Evolutionary conservation across 2,888 invertebrate genomes (phyloP), one percentile per base, ranked within the genome.

Genomic region (Patella ulyssiponensis): DNA sequence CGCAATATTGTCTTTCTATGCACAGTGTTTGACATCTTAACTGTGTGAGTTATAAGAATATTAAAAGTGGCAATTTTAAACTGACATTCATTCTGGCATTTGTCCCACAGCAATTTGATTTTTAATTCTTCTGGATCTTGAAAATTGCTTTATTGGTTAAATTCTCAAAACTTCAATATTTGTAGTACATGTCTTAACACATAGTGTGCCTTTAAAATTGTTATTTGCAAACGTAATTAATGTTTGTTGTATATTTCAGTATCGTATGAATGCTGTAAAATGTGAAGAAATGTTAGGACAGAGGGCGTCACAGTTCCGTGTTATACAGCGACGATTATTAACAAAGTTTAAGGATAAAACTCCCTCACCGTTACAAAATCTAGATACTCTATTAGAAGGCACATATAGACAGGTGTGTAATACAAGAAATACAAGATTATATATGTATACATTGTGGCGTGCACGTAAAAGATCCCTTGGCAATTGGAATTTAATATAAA

Each of bases 311-410:
- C 96, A 97, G 90, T 95, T 95, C 90, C 94, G 95, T 71, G 93
- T 95, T 77, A 94, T 97, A 56, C 96, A 97, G 91, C 94, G 95
- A 88, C 93, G 95, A 81, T 92, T 97, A 58, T 92, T 97, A 80
- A 94, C 95, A 2, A 95, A 95, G 88, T 95, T 95, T 88, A 95
- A 96, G 83, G 95, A 96, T 78, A 94, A 95, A 88, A 96, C 95
- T 75, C 95, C 95, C 0, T 94, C 94, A 1, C 94, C 96, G 69
- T 93, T 96, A 80, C 94, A 94, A 71, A 94, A 95, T 77, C 91
- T 97, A 74, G 95, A 95, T 89, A 94, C 94, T 73, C 92, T 96
- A 9, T 93, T 96, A 87, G 94, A 94, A 79, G 95, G 95, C 80
- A 95, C 96, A 0, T 94, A 95, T 87, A 90, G 93, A 80, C 94